phyloP scores from a whole-genome alignment of 2,113 vertebrate genomes.

The Phyllopteryx taeniolatus region DNA sequence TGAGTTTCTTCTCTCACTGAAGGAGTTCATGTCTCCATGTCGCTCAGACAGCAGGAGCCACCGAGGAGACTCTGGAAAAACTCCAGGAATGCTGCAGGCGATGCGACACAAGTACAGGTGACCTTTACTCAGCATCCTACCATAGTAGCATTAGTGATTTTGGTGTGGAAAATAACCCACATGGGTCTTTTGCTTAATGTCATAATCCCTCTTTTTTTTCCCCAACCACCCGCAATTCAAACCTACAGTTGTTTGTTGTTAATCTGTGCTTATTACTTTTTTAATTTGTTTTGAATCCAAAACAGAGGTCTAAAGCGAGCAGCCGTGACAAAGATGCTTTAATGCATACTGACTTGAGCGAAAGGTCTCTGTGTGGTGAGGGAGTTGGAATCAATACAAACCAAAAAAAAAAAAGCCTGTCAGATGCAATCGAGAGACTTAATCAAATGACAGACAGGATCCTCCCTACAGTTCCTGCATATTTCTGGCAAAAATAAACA shows the following conservation, averaged over 20 bases:
- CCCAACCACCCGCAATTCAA: slow-evolving; percentile 16
- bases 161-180: slow-evolving; percentile 23
- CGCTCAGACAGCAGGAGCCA: slow-evolving; percentile 83
- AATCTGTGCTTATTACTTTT: slow-evolving; percentile 35
- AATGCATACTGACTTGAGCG: slow-evolving; percentile 44
- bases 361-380: slow-evolving; percentile 38
- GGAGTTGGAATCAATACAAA: slow-evolving; percentile 58
- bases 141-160: slow-evolving; percentile 4
- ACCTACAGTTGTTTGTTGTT: slow-evolving; percentile 10
- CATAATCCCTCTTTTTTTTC: slow-evolving; percentile 13
- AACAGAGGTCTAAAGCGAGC: slow-evolving; percentile 9
- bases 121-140: slow-evolving; percentile 22
- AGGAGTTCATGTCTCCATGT: slow-evolving; percentile 75
- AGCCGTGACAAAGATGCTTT: slow-evolving; percentile 36
- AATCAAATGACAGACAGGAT: slow-evolving; percentile 7
- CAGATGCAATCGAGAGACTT: slow-evolving; percentile 37
- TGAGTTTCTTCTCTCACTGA: slow-evolving; percentile 77
- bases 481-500: neutral
- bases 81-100: slow-evolving; percentile 76
- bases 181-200: slow-evolving; percentile 4
- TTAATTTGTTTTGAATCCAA: slow-evolving; percentile 37
- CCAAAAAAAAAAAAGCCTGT: slow-evolving; percentile 32
- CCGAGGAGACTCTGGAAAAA: slow-evolving; percentile 84
- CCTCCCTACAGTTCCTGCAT: slow-evolving; percentile 4
- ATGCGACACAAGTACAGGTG: slow-evolving; percentile 15